phyloP scores from a whole-genome alignment of 2,797 vertebrate genomes.

The Otolemur crassicaudatus region DNA sequence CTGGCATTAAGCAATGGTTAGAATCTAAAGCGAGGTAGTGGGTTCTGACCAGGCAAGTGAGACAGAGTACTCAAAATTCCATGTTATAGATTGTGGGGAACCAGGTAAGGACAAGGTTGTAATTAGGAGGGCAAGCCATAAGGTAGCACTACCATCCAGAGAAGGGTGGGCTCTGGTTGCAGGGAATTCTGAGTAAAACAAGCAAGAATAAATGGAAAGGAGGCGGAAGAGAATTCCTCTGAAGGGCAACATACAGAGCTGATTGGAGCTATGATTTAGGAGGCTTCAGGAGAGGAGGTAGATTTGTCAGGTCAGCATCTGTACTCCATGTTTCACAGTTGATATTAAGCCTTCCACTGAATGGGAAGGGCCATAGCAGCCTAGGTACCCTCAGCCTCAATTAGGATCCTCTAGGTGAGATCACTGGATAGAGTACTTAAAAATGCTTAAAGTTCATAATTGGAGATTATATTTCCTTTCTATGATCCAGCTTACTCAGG shows the following conservation, averaged over 20 bases:
- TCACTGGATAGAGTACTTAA: background rate
- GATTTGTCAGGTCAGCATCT: background rate
- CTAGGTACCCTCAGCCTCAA: background rate
- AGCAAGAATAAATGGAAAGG: background rate
- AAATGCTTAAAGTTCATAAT: constrained; percentile 50
- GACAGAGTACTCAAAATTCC: background rate
- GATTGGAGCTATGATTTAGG: background rate
- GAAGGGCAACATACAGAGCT: background rate
- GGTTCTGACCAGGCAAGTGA: background rate
- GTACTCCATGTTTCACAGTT: background rate
- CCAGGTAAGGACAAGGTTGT: background rate
- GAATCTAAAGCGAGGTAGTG: background rate
- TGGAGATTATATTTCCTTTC: constrained; percentile 23
- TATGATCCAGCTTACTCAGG: constrained; percentile 36
- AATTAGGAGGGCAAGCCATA: background rate
- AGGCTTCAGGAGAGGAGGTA: background rate
- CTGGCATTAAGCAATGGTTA: background rate
- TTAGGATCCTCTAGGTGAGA: background rate
- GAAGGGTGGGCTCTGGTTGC: background rate
- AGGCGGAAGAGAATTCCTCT: background rate
- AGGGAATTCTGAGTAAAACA: background rate
- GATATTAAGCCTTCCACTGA: background rate
- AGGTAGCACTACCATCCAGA: background rate
- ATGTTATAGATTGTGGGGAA: background rate
- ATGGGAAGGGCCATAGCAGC: background rate